phyloP scores from a whole-genome alignment of 2,888 invertebrate genomes.

The Netelia inedita region DNA sequence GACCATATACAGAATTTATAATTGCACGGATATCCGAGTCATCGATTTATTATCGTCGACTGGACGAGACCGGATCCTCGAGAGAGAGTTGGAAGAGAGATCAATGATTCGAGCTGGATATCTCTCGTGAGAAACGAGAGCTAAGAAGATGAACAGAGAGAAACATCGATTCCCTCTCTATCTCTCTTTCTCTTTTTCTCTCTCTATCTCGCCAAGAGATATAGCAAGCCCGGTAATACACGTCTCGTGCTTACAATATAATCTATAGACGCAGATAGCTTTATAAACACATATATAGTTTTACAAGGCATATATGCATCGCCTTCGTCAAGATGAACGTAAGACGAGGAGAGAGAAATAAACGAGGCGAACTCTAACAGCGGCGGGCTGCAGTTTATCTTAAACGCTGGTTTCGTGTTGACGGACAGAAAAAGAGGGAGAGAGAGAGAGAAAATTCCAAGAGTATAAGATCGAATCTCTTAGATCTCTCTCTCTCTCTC shows the following conservation, averaged over 20 bases:
- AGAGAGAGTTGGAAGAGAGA: conserved; percentile 5
- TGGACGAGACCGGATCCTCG: conserved; percentile 3
- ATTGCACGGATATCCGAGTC: conserved; percentile 19
- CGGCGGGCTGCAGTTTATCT: conserved; percentile 49
- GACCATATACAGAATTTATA: neutral
- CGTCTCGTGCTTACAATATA: conserved; percentile 35
- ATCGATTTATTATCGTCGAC: conserved; percentile 18
- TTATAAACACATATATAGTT: neutral
- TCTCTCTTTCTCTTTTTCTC: too few relatives aligned
- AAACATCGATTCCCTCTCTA: neutral
- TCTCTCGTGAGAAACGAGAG: neutral
- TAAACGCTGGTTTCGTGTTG: conserved; percentile 55
- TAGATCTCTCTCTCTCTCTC: neutral
- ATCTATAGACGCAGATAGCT: conserved; percentile 9
- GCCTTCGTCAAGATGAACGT: conserved; percentile 13
- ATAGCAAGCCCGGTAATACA: conserved; percentile 1
- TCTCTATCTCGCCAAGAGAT: neutral
- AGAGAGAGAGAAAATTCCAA: neutral
- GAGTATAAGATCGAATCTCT: neutral
- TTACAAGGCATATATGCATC: neutral
- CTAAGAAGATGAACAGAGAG: neutral
- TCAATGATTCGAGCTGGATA: conserved; percentile 35
- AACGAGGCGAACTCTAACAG: conserved; percentile 43
- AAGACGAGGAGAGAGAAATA: conserved; percentile 42
- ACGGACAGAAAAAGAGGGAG: conserved; percentile 13